Evolutionary conservation across 2,797 vertebrate genomes (phyloP).

Genomic region (Trachurus trachurus): DNA sequence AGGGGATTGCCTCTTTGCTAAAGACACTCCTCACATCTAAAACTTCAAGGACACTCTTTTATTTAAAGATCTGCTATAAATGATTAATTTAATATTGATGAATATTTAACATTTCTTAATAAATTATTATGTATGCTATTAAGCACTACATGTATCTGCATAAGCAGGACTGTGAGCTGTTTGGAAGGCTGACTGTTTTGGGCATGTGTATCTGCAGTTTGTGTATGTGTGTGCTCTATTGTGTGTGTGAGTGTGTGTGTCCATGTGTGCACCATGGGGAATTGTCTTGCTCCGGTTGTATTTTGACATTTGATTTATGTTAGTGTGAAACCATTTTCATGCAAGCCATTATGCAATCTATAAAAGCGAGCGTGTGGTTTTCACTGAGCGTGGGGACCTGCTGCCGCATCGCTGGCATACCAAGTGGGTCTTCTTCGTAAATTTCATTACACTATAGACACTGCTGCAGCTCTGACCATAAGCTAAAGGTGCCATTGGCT

Average conservation of each 20-base stretch:
- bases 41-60: conserved; percentile 86
- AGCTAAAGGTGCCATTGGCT: conserved; percentile 85
- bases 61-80: conserved; percentile 88
- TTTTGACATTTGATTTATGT: conserved; percentile 90
- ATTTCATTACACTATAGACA: conserved; percentile 85
- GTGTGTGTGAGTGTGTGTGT: conserved; percentile 54
- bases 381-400: conserved; percentile 80
- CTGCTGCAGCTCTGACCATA: conserved; percentile 78
- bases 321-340: conserved; percentile 88
- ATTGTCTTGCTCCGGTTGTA: conserved; percentile 86
- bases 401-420: conserved; percentile 85
- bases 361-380: conserved; percentile 85
- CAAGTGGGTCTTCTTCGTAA: conserved; percentile 86
- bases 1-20: conserved; percentile 72
- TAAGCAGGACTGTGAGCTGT: conserved; percentile 71
- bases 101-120: conserved; percentile 89
- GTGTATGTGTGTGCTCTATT: conserved; percentile 36
- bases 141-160: conserved; percentile 81
- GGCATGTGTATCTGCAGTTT: conserved; percentile 56
- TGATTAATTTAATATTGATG: conserved; percentile 87
- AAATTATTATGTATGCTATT: conserved; percentile 87
- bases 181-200: conserved; percentile 68
- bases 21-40: conserved; percentile 80
- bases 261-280: conserved; percentile 77
- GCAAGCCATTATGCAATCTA: conserved; percentile 88